Conservation (phyloP, 2,797 vertebrate species). For the Sebastes umbrosus region DNA sequence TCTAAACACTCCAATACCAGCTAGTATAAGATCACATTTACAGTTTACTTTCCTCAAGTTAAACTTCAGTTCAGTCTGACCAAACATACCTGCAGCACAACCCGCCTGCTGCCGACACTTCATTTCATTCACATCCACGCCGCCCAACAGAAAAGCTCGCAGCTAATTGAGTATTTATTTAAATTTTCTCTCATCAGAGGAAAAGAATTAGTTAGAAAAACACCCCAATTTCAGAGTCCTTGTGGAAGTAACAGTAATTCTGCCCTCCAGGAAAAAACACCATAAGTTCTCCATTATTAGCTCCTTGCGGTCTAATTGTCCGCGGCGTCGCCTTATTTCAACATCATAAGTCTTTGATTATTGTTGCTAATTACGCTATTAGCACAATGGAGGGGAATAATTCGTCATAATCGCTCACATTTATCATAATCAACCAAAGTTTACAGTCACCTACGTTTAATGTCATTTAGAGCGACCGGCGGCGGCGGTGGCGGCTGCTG, state of each 20-base stretch:
- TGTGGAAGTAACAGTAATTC: constrained; percentile 18
- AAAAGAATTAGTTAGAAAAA: constrained; percentile 35
- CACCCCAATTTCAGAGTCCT: constrained; percentile 31
- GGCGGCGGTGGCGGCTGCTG: background rate
- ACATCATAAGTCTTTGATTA: constrained; percentile 75
- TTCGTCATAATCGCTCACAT: constrained; percentile 70
- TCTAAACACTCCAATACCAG: background rate
- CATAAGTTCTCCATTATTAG: constrained; percentile 62
- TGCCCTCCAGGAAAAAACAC: constrained; percentile 48
- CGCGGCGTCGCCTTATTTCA: constrained; percentile 66
- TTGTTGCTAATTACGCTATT: constrained; percentile 76
- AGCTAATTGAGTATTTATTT: constrained; percentile 51
- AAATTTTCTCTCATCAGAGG: constrained; percentile 52
- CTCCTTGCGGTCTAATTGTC: constrained; percentile 62
- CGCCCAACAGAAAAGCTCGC: background rate
- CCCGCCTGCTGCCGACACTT: background rate
- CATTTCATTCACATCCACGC: constrained; percentile 1
- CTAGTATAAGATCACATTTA: background rate
- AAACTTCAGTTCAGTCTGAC: background rate
- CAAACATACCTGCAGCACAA: background rate
- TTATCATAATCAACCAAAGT: constrained; percentile 75
- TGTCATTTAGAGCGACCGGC: constrained; percentile 51
- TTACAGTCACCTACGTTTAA: constrained; percentile 73
- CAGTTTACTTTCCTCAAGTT: background rate
- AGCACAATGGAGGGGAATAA: constrained; percentile 66